Conservation (phyloP, 1,140 invertebrate genomes). For the Drosophila tropicalis region DNA sequence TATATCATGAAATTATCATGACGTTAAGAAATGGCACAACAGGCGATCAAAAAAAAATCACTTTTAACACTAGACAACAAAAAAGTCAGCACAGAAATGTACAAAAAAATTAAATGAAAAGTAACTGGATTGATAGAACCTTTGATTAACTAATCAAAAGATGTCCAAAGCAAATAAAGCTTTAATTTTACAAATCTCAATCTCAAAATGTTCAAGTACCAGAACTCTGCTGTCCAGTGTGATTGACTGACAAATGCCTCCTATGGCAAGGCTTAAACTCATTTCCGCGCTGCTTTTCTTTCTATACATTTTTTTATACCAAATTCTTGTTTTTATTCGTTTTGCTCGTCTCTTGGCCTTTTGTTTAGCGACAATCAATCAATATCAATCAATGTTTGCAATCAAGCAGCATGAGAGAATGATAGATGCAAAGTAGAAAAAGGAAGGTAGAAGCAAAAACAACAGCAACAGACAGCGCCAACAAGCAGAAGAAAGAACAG, state of each 20-base stretch:
- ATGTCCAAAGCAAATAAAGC: too few species aligned
- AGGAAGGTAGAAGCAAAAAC: background rate
- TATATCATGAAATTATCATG: constrained; percentile 59
- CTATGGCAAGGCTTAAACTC: constrained; percentile 34
- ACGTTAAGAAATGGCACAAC: constrained; percentile 61
- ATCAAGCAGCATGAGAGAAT: constrained; percentile 44
- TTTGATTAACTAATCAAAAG: too few species aligned
- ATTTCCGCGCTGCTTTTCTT: constrained; percentile 21
- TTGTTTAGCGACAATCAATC: constrained; percentile 44
- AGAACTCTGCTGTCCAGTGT: constrained; percentile 11
- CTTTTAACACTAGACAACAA: constrained; percentile 33
- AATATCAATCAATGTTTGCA: constrained; percentile 65
- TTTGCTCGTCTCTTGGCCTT: background rate
- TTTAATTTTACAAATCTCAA: background rate
- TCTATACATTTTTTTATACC: constrained; percentile 1
- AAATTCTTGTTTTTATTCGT: background rate
- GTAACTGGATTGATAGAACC: too few species aligned
- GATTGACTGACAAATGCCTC: constrained; percentile 6
- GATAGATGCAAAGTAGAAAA: constrained; percentile 23
- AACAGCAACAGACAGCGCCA: background rate
- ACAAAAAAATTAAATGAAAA: too few species aligned
- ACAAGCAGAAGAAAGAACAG: background rate
- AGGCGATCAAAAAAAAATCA: constrained; percentile 41
- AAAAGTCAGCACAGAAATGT: background rate
- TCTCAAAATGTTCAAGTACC: background rate